Percentiles rank a stretch among this genome's conserved stretches.
Evolutionary conservation across 2,113 vertebrate genomes (phyloP).

Genomic region (Marmota flaviventris): DNA sequence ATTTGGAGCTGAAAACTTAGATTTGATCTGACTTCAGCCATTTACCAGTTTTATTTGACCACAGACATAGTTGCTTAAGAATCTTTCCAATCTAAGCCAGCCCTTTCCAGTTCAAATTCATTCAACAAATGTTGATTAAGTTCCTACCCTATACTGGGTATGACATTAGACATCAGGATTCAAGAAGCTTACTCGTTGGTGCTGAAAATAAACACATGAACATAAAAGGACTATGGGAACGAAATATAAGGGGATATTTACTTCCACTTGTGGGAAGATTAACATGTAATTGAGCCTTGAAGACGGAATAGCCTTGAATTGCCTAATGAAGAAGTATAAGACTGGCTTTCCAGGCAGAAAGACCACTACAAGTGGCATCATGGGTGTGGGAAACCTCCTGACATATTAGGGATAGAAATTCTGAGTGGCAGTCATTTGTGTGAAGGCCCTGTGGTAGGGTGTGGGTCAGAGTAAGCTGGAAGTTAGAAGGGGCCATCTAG

Average conservation of each 20-base stretch:
- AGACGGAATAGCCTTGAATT: neutral
- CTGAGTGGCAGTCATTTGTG: neutral
- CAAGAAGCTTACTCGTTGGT: neutral
- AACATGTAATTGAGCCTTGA: neutral
- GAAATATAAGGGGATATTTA: neutral
- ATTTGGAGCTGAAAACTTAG: neutral
- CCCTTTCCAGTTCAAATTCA: neutral
- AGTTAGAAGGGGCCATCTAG: too few relatives aligned
- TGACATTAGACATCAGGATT: neutral
- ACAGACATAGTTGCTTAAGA: neutral
- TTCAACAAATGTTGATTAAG: neutral
- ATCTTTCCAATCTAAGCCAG: neutral
- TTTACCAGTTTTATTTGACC: neutral
- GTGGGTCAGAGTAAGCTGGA: neutral
- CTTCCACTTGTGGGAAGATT: neutral
- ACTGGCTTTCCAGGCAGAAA: neutral
- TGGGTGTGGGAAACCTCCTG: accelerated
- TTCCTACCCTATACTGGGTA: neutral
- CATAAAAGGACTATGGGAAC: neutral
- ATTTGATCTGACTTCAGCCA: neutral
- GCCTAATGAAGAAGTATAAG: neutral
- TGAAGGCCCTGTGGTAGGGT: neutral
- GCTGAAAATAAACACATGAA: neutral
- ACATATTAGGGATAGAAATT: neutral
- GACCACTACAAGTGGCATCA: neutral